Evolutionary conservation across 2,797 vertebrate genomes (phyloP).

Genomic region (Crocidura indochinensis): DNA sequence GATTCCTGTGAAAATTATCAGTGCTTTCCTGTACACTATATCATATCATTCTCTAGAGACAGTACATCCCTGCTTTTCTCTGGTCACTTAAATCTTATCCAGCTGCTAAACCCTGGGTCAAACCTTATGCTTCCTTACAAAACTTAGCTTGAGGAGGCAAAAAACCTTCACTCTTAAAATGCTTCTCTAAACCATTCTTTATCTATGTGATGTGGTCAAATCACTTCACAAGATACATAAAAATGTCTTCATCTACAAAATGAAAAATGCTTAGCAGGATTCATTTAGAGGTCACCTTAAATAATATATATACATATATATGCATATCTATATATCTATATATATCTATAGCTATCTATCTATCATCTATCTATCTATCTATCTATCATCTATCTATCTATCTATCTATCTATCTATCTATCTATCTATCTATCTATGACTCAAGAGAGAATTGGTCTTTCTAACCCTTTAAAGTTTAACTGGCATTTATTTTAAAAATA

Average conservation of each 20-base stretch:
- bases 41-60: not conserved
- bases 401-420: too few species aligned
- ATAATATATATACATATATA: not conserved
- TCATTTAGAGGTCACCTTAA: constrained; percentile 16
- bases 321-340: too few species aligned
- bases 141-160: not conserved
- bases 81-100: not conserved
- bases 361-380: too few species aligned
- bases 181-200: not conserved
- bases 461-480: constrained; percentile 2
- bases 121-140: not conserved
- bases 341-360: too few species aligned
- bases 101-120: not conserved
- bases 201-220: not conserved
- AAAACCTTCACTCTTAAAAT: constrained; percentile 21
- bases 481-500: constrained; percentile 5
- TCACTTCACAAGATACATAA: not conserved
- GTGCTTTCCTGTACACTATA: not conserved
- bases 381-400: too few species aligned
- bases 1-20: not conserved
- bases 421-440: too few species aligned
- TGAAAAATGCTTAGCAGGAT: constrained; percentile 12
- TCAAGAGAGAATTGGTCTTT: constrained; percentile 6
- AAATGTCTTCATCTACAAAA: constrained; percentile 44
- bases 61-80: not conserved